A percentile compares a stretch with the other conserved stretches of the same genome.
phyloP scores from a whole-genome alignment of 2,888 invertebrate species.

The Hemaris fuciformis region DNA sequence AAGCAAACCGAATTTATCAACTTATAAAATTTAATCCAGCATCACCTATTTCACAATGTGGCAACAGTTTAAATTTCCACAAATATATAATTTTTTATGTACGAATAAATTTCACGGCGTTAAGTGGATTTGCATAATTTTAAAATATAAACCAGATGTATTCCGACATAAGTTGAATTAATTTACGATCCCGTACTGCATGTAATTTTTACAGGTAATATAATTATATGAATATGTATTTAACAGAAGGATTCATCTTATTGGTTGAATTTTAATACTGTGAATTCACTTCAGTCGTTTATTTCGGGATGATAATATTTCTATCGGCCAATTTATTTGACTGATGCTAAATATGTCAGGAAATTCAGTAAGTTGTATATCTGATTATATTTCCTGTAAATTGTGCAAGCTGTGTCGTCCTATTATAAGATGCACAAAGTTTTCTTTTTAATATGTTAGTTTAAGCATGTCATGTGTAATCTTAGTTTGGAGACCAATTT shows the following conservation, averaged over 20 bases:
- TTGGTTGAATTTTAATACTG: neutral
- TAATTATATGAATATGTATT: neutral
- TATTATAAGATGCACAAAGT: no score
- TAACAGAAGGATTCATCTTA: neutral
- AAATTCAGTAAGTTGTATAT: no score
- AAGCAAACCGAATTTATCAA: neutral
- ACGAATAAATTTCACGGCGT: neutral
- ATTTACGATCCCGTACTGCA: neutral
- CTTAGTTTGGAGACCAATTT: no score
- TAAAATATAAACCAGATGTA: neutral
- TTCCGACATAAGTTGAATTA: neutral
- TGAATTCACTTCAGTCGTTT: neutral
- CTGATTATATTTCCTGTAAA: no score
- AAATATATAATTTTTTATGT: neutral
- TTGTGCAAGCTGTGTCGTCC: no score
- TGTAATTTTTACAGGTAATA: neutral
- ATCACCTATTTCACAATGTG: neutral
- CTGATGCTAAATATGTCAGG: no score
- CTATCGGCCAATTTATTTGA: no score
- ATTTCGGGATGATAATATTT: neutral
- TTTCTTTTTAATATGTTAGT: no score
- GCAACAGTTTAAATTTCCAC: neutral
- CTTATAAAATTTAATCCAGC: neutral
- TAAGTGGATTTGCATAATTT: constrained; percentile 6
- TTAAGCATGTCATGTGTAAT: no score